phyloP scores from a whole-genome alignment of 2,888 invertebrate genomes.

The Cephus pygmeus region DNA sequence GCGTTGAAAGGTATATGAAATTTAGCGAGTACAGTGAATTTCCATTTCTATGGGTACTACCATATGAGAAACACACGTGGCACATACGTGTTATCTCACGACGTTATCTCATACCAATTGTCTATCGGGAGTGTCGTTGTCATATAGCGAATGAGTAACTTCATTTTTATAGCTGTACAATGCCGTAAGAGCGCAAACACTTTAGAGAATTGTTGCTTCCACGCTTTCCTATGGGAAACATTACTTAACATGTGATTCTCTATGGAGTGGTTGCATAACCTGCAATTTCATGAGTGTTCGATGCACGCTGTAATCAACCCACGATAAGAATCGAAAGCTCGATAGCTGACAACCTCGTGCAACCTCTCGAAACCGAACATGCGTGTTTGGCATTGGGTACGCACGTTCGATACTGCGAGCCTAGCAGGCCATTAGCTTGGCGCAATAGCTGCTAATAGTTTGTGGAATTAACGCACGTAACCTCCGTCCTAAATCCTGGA shows the following conservation, averaged over 20 bases:
- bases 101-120: background rate
- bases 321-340: background rate
- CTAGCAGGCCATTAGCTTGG: background rate
- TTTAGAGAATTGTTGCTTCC: background rate
- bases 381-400: background rate
- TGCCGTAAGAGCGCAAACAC: background rate
- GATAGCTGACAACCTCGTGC: background rate
- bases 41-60: background rate
- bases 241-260: background rate
- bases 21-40: no score
- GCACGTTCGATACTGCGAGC: background rate
- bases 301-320: background rate
- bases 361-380: background rate
- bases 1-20: no score
- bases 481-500: background rate
- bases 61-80: background rate
- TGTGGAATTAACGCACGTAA: slow-evolving; percentile 2
- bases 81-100: background rate
- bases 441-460: slow-evolving; percentile 1
- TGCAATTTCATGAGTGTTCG: background rate
- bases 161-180: background rate
- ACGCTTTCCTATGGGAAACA: background rate
- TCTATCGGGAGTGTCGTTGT: background rate
- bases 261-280: background rate
- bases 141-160: background rate